These are phyloP conservation scores for Drosophila yooni DNA, from an alignment of 2,888 invertebrate genomes.

Conservation along the genomic window DNA sequence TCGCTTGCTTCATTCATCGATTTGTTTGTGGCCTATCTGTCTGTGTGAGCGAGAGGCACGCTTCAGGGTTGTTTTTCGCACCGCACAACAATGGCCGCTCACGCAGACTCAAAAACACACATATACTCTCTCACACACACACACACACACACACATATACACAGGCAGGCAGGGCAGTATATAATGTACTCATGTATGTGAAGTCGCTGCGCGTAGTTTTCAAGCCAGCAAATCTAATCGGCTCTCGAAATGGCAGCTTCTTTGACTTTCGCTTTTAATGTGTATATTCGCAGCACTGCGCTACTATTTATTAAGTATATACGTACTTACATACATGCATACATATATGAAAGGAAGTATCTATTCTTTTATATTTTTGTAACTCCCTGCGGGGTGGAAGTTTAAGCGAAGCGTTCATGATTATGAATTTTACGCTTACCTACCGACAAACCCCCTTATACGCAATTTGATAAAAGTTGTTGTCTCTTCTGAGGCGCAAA, in stretches of 20 bases:
- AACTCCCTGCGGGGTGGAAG: constrained; percentile 65
- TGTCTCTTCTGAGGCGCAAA: constrained; percentile 70
- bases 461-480: constrained; percentile 73
- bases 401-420: constrained; percentile 77
- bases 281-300: constrained; percentile 39
- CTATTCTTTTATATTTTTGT: constrained; percentile 14
- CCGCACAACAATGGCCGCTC: constrained; percentile 78
- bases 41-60: constrained; percentile 64
- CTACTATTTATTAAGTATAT: constrained; percentile 48
- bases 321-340: constrained; percentile 3
- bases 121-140: constrained; percentile 29
- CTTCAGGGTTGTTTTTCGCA: constrained; percentile 77
- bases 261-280: constrained; percentile 76
- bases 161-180: constrained; percentile 41
- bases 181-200: constrained; percentile 53
- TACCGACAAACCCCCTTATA: constrained; percentile 81
- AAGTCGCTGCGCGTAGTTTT: constrained; percentile 43
- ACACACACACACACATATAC: constrained; percentile 5
- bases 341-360: constrained; percentile 14
- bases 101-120: constrained; percentile 48
- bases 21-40: constrained; percentile 73
- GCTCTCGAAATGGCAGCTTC: constrained; percentile 67
- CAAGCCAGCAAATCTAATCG: constrained; percentile 56
- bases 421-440: constrained; percentile 85
- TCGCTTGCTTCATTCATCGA: constrained; percentile 73